phyloP scores from a whole-genome alignment of 1,140 invertebrate genomes.

The Stegodyphus dumicola region DNA sequence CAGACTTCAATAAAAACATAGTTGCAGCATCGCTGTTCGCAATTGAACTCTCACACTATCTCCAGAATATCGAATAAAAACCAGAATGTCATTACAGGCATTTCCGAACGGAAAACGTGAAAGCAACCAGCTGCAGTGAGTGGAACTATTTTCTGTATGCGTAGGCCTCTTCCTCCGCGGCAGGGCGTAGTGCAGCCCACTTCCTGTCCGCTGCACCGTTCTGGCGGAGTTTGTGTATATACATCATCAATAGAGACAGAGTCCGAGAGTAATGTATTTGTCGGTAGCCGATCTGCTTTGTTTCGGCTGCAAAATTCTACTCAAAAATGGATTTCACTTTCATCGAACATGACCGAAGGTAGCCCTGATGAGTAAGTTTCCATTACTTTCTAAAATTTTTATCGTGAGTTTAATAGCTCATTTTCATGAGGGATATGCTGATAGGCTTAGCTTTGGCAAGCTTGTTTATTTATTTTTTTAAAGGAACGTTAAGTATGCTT shows the following conservation, averaged over 20 bases:
- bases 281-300: background rate
- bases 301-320: slow-evolving; percentile 4
- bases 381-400: background rate
- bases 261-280: no score
- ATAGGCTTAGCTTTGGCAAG: slow-evolving; percentile 32
- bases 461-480: no score
- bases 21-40: no score
- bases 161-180: slow-evolving; percentile 39
- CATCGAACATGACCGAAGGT: slow-evolving; percentile 41
- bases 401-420: slow-evolving; percentile 2
- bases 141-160: slow-evolving; percentile 30
- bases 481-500: no score
- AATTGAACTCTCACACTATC: no score
- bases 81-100: background rate
- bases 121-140: slow-evolving; percentile 1
- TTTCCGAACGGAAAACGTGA: slow-evolving; percentile 15
- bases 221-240: background rate
- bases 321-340: slow-evolving; percentile 10
- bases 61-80: background rate
- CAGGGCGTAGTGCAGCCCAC: slow-evolving; percentile 14
- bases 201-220: slow-evolving; percentile 35
- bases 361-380: slow-evolving; percentile 44
- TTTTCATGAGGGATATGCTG: background rate
- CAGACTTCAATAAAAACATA: no score
- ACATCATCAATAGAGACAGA: no score